Percentiles rank a stretch among this genome's conserved stretches.
These are phyloP conservation scores for Perca fluviatilis DNA, from an alignment of 2,113 vertebrate genomes.

Conservation along the genomic window DNA sequence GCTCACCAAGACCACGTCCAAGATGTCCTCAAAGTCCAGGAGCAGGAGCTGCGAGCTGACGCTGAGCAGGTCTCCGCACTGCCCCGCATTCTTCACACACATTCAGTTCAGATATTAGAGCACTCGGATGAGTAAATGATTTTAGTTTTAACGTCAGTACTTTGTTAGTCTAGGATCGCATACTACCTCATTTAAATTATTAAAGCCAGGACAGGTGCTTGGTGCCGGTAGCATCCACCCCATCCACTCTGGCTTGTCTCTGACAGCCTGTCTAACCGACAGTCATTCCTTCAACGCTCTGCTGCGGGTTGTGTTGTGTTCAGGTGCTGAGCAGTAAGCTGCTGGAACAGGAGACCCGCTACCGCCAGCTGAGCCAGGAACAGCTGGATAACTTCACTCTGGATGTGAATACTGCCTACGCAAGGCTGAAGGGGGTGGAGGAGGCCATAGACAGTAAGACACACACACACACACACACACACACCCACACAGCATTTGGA, in stretches of 20 bases:
- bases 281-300: not conserved
- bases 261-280: no score
- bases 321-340: constrained; percentile 90
- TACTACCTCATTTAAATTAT: not conserved
- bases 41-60: constrained; percentile 90
- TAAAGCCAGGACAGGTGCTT: not conserved
- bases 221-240: not conserved
- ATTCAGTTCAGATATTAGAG: not conserved
- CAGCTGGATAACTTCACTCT: constrained; percentile 96
- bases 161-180: not conserved
- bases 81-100: not conserved
- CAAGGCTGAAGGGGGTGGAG: constrained; percentile 93
- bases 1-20: constrained; percentile 95
- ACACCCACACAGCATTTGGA: not conserved
- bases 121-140: not conserved
- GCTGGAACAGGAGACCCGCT: constrained; percentile 91
- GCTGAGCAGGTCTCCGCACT: constrained; percentile 87
- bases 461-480: not conserved
- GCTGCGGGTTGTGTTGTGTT: constrained; percentile 3
- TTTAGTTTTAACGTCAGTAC: not conserved
- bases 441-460: constrained; percentile 96
- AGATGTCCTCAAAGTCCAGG: constrained; percentile 94
- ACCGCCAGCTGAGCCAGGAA: constrained; percentile 92
- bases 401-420: constrained; percentile 95
- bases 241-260: no score